Conservation (phyloP, 2,797 vertebrate genomes). For the Propithecus perrieri region DNA sequence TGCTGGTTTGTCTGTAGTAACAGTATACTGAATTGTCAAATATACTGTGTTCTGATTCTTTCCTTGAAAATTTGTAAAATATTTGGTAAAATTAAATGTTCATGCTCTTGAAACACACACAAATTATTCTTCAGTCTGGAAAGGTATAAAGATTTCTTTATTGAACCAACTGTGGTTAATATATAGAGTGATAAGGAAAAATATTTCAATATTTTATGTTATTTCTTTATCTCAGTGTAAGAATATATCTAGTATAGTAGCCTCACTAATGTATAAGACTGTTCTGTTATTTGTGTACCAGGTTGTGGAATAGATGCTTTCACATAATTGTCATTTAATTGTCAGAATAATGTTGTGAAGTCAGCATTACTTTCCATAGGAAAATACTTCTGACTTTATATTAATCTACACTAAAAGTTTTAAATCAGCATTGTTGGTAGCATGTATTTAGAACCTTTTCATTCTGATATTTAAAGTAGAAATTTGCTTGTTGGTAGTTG, state of each 20-base stretch:
- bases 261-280: not conserved
- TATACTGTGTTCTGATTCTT: not conserved
- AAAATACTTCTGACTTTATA: conserved; percentile 7
- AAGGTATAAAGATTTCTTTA: not conserved
- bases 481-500: not conserved
- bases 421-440: not conserved
- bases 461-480: conserved; percentile 33
- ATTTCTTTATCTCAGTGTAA: conserved; percentile 14
- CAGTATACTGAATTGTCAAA: not conserved
- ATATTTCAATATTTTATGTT: not conserved
- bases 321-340: conserved; percentile 27
- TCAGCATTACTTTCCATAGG: conserved; percentile 24
- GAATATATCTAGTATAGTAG: not conserved
- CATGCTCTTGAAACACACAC: not conserved
- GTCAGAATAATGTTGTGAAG: conserved; percentile 2
- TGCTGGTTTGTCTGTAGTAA: not conserved
- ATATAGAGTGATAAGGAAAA: conserved; percentile 25
- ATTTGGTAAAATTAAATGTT: not conserved
- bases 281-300: not conserved
- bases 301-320: not conserved
- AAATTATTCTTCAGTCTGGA: accelerated
- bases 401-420: not conserved
- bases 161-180: conserved; percentile 6
- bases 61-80: conserved; percentile 36
- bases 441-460: conserved; percentile 33